Conservation (phyloP, 2,797 vertebrate species). For the Morelia viridis region DNA sequence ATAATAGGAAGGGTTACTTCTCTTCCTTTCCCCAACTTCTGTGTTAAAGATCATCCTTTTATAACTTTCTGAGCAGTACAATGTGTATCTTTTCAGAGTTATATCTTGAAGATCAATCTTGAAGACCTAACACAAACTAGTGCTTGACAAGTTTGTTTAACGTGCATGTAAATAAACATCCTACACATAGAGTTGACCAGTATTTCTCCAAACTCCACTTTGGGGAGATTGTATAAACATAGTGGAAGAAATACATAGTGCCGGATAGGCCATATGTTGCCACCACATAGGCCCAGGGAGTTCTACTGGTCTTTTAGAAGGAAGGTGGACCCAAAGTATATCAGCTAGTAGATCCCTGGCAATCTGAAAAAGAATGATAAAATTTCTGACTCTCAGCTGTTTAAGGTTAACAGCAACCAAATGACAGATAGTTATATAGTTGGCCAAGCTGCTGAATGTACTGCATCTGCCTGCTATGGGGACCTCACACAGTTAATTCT, state of each 20-base stretch:
- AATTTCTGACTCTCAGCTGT: neutral
- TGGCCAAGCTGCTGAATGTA: neutral
- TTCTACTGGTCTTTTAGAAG: neutral
- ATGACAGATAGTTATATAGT: neutral
- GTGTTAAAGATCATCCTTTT: neutral
- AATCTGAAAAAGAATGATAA: neutral
- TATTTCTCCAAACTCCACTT: neutral
- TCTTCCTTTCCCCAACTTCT: neutral
- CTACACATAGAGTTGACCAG: neutral
- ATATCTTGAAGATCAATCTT: neutral
- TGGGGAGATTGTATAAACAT: neutral
- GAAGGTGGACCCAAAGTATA: neutral
- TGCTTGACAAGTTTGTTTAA: neutral
- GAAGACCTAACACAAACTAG: neutral
- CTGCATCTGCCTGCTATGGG: neutral
- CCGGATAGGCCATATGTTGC: neutral
- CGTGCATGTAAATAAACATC: neutral
- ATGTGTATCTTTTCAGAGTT: neutral
- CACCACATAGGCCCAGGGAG: neutral
- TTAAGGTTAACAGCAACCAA: neutral
- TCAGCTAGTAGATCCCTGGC: neutral
- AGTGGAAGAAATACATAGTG: neutral
- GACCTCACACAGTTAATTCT: neutral
- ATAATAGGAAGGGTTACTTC: neutral
- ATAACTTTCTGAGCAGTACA: neutral